A percentile compares a stretch with the other conserved stretches of the same genome.
These are phyloP conservation scores for Gorsachius magnificus DNA, from an alignment of 2,797 vertebrate species.

Conservation along the genomic window DNA sequence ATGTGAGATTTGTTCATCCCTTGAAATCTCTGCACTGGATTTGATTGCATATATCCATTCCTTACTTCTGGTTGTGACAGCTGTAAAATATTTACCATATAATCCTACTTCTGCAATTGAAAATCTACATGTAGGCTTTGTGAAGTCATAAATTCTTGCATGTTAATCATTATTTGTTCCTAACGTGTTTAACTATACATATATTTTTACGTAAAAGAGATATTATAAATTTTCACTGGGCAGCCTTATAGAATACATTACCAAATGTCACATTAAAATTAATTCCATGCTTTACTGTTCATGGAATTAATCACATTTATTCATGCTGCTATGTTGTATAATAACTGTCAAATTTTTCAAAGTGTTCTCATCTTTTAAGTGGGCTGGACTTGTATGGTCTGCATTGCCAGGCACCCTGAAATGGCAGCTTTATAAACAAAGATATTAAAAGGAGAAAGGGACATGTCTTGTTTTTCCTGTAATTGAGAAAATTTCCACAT, in stretches of 20 bases:
- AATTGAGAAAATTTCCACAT: background rate
- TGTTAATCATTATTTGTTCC: background rate
- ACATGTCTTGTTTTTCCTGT: background rate
- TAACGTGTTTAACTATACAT: background rate
- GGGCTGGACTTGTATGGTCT: background rate
- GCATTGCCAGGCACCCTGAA: background rate
- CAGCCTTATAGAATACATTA: background rate
- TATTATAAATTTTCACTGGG: background rate
- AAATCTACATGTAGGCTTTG: background rate
- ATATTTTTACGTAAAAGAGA: background rate
- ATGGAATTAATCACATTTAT: background rate
- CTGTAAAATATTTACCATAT: background rate
- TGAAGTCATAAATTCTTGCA: background rate
- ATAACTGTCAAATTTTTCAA: background rate
- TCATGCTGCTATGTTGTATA: background rate
- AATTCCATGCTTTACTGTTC: background rate
- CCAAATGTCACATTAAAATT: background rate
- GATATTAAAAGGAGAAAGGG: background rate
- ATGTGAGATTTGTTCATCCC: background rate
- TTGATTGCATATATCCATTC: background rate
- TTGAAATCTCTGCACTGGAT: background rate
- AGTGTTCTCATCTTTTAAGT: background rate
- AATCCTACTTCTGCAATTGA: background rate
- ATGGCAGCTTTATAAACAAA: background rate
- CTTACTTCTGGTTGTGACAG: background rate